Evolutionary conservation across 1,140 invertebrate species (phyloP).

Genomic region (Leptoteleia sp.): DNA sequence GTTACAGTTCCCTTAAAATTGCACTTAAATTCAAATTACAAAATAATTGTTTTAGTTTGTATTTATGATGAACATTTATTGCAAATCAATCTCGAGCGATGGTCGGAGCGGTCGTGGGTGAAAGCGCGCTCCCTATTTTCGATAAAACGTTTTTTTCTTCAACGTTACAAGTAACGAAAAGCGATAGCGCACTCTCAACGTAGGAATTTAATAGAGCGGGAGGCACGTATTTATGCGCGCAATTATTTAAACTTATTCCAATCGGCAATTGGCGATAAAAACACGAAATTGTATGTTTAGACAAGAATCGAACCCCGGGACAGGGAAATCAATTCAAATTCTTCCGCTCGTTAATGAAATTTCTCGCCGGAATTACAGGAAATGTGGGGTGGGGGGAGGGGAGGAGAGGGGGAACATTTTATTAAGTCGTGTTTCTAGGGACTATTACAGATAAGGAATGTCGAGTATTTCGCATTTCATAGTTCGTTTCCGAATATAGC

Average conservation of each 20-base stretch:
- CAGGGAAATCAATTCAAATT: slow-evolving; percentile 47
- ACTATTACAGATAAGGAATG: slow-evolving; percentile 57
- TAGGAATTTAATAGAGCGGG: not conserved
- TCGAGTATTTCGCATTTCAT: slow-evolving; percentile 49
- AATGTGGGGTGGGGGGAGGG: no score
- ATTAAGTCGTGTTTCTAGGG: slow-evolving; percentile 49
- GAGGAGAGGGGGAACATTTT: slow-evolving; percentile 48
- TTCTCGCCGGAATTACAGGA: slow-evolving; percentile 26
- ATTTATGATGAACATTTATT: no score
- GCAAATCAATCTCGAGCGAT: no score
- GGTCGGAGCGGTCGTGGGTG: no score
- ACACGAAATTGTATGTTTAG: slow-evolving; percentile 32
- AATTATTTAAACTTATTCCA: not conserved
- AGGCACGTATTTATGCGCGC: not conserved
- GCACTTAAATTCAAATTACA: no score
- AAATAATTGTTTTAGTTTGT: no score
- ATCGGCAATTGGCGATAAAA: slow-evolving; percentile 12
- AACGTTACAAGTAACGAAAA: no score
- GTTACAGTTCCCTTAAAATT: no score
- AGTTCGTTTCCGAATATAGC: slow-evolving; percentile 43
- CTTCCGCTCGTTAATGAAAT: slow-evolving; percentile 33
- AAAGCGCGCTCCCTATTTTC: no score
- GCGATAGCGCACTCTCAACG: no score
- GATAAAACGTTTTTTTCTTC: no score
- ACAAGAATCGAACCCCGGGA: slow-evolving; percentile 21